A percentile compares a stretch with the other conserved stretches of the same genome.
These are phyloP conservation scores for Porites rus DNA, from an alignment of 92 coral and sea anemone genomes.

Conservation along the genomic window DNA sequence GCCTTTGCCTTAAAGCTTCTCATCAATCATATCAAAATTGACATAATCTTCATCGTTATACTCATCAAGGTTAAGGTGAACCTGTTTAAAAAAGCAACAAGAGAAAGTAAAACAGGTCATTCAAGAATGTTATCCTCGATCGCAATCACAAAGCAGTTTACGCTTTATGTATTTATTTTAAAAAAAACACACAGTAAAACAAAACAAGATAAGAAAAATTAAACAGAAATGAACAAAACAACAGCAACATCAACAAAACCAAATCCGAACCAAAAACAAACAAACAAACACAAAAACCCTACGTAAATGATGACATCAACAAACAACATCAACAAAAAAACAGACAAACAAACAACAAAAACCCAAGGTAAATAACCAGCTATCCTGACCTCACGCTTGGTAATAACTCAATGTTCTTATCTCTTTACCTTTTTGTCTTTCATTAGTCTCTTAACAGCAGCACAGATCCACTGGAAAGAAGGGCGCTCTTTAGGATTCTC, in stretches of 20 bases:
- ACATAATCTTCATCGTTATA: constrained; percentile 19
- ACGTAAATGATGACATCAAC: no score
- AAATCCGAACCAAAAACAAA: no score
- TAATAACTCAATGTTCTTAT: background rate
- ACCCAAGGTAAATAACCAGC: no score
- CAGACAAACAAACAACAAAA: no score
- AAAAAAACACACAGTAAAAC: no score
- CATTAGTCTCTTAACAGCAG: background rate
- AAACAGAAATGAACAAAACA: no score
- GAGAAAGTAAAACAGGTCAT: background rate
- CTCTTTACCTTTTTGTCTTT: constrained; percentile 3
- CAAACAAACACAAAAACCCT: no score
- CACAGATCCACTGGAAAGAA: constrained; percentile 30
- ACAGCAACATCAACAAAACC: no score
- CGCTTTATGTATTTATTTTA: background rate
- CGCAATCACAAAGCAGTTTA: no score
- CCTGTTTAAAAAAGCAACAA: background rate
- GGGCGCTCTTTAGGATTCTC: constrained; percentile 65
- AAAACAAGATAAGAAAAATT: no score
- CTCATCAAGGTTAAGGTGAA: constrained; percentile 15
- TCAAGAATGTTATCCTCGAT: background rate
- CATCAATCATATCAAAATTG: constrained; percentile 10
- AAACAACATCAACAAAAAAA: no score
- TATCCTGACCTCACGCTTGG: no score
- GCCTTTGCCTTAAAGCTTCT: background rate